Evolutionary conservation across 2,888 invertebrate genomes (phyloP).

Genomic region (Catocala nupta): DNA sequence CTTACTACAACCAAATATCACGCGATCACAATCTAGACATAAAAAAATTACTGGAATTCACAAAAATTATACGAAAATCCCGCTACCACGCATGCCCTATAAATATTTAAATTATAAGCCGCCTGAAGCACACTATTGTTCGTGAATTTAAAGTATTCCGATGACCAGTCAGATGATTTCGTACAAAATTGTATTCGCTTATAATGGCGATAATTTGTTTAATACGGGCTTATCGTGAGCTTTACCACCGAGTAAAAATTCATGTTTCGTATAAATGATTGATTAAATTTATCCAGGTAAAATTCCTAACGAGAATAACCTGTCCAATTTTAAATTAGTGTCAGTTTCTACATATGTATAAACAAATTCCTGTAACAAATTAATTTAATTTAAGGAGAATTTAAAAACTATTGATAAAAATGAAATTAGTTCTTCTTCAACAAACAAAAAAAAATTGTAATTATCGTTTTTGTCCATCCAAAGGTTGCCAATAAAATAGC

Average conservation of each 20-base stretch:
- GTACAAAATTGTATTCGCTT: slow-evolving; percentile 37
- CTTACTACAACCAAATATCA: slow-evolving; percentile 54
- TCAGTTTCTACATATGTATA: too few species aligned
- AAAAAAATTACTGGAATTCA: slow-evolving; percentile 66
- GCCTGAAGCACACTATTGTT: slow-evolving; percentile 49
- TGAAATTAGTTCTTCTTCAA: too few species aligned
- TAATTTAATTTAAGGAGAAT: too few species aligned
- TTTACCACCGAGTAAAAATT: slow-evolving; percentile 27
- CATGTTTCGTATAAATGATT: slow-evolving; percentile 22
- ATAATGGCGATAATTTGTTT: slow-evolving; percentile 48
- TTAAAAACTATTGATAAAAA: too few species aligned
- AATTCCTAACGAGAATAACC: too few species aligned
- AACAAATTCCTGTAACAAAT: too few species aligned
- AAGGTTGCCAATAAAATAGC: too few species aligned
- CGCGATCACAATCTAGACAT: slow-evolving; percentile 68
- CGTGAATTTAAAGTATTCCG: slow-evolving; percentile 43
- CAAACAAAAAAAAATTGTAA: too few species aligned
- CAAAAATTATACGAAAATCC: slow-evolving; percentile 67
- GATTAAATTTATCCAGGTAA: background rate
- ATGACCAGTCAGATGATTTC: slow-evolving; percentile 33
- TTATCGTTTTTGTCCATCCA: too few species aligned
- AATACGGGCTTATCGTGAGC: slow-evolving; percentile 28
- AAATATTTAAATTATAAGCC: slow-evolving; percentile 65
- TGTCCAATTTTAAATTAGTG: too few species aligned
- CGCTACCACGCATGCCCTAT: slow-evolving; percentile 78